Percentiles rank a stretch among this genome's conserved stretches.
Conservation (phyloP, 64 coral and sea anemone genomes). For the Montipora cactus region DNA sequence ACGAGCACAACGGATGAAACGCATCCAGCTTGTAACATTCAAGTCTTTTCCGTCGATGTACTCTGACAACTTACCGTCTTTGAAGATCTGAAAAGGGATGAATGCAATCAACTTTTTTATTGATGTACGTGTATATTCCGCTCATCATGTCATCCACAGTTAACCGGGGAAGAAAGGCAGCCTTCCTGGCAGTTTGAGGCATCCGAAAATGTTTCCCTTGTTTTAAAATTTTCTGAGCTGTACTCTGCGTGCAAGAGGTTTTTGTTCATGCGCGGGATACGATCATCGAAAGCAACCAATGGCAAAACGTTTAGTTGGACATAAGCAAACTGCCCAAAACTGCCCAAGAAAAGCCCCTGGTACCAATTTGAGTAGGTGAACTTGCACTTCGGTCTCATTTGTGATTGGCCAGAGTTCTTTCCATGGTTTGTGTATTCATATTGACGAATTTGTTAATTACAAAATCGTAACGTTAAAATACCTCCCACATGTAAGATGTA, state of each 20-base stretch:
- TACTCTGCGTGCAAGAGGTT: too few relatives aligned
- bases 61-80: constrained; percentile 43
- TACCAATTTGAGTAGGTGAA: not conserved
- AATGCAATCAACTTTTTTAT: not conserved
- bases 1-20: constrained; percentile 54
- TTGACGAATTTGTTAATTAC: not conserved
- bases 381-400: not conserved
- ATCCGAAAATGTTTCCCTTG: too few relatives aligned
- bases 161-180: too few relatives aligned
- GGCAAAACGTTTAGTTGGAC: not conserved
- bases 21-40: constrained; percentile 71
- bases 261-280: too few relatives aligned
- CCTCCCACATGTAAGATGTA: constrained; percentile 90
- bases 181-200: too few relatives aligned
- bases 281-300: not conserved
- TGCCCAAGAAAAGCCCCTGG: not conserved
- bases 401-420: not conserved
- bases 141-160: too few relatives aligned
- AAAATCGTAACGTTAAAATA: not conserved
- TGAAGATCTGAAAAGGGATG: constrained; percentile 35
- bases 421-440: not conserved
- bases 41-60: constrained; percentile 68
- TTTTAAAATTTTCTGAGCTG: too few relatives aligned
- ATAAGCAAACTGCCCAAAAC: not conserved
- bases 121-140: too few relatives aligned